Base-by-base conservation (phyloP, 2,797 vertebrate genomes). In the Sebastes elongatus region DNA sequence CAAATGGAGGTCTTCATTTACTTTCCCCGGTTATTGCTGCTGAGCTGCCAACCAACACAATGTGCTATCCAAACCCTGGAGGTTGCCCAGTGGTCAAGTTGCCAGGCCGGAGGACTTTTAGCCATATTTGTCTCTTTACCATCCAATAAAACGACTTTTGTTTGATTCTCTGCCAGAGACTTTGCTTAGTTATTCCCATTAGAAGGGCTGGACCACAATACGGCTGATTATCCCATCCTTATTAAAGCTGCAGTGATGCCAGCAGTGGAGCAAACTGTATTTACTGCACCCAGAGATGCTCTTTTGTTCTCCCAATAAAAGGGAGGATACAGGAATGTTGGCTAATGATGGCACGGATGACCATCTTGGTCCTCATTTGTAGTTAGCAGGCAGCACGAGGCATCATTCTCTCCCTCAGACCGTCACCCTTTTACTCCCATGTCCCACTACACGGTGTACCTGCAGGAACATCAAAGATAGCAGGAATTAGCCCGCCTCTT, bases 281-380 rank as follows among this genome's bases (percentile, higher is more conserved):
- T 80, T 71, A 71, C 62, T 62, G 73, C 66, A 84, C 77, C 82
- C 83, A 83, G 78, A 84, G 68, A 76, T 63, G 52, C 66, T 77
- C 81, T 86, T 93, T 92, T 94, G 87, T 91, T 89, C 85, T 83
- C 65, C 35, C 67, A 86, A 89, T 81, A 78, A 85, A 75, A 63
- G 64, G 46, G 52, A 80, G 73, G 33, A 81, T 49, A 28, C 61
- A 80, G 83, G 80, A 87, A 93, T 86, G 86, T 25, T 76, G 84
- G 88, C 86, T 95, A 92, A 92, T 89, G 88, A 91, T 79, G 83
- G 59, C 82, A 71, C 68, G 46, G 56, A 79, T 79, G 79, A 86
- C 83, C 77, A 84, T 84, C 59, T 72, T 71, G 76, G 64, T 69
- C 82, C 80, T 87, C 53, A 77, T 86, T 88, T 87, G 80, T 76